A percentile compares a stretch with the other conserved stretches of the same genome.
Conservation (phyloP, 2,888 invertebrate genomes). For the Philhelius pedissequus region DNA sequence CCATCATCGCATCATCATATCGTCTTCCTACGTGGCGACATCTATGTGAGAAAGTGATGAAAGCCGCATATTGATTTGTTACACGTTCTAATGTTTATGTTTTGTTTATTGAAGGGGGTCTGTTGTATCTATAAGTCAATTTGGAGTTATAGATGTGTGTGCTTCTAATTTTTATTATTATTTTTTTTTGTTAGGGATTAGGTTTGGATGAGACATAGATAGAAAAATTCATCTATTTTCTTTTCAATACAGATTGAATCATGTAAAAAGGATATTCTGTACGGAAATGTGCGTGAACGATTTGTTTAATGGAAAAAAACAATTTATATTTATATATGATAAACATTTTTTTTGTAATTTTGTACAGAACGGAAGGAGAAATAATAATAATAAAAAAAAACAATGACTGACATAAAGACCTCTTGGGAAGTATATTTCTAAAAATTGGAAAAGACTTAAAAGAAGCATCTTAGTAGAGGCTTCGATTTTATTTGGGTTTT, state of each 20-base stretch:
- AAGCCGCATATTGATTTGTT: slow-evolving; percentile 50
- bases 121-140: slow-evolving; percentile 25
- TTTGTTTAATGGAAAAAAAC: slow-evolving; percentile 58
- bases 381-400: not conserved
- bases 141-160: slow-evolving; percentile 3
- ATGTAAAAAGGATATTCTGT: not conserved
- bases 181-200: slow-evolving; percentile 23
- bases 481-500: no score
- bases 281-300: slow-evolving; percentile 33
- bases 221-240: not conserved
- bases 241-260: no score
- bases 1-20: not conserved
- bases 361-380: slow-evolving; percentile 5
- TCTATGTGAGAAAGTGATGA: slow-evolving; percentile 56
- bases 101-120: slow-evolving; percentile 28
- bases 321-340: slow-evolving; percentile 56
- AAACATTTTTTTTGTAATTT: slow-evolving; percentile 15
- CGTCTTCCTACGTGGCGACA: slow-evolving; percentile 45
- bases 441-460: not conserved
- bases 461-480: no score
- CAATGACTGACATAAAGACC: not conserved
- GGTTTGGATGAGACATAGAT: slow-evolving; percentile 21
- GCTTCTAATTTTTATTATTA: no score
- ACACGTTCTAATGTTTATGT: slow-evolving; percentile 27
- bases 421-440: not conserved